phyloP scores from a whole-genome alignment of 2,113 vertebrate species.

The Osmerus eperlanus region DNA sequence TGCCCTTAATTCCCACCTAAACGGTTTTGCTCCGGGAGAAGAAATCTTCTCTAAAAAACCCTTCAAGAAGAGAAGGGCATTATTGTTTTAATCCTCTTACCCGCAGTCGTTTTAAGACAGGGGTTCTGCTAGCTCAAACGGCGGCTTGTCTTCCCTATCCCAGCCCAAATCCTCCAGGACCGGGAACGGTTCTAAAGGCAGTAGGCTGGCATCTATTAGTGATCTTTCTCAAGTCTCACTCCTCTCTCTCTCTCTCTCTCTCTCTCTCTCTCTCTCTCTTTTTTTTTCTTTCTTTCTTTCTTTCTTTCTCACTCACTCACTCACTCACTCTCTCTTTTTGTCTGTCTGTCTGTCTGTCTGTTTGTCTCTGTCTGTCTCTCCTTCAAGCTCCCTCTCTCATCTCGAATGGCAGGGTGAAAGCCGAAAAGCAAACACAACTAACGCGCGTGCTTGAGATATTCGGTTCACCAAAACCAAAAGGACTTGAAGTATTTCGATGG shows the following conservation, averaged over 20 bases:
- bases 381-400: slow-evolving; percentile 60
- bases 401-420: slow-evolving; percentile 75
- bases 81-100: slow-evolving; percentile 99
- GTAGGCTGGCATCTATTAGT: slow-evolving; percentile 79
- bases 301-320: slow-evolving; percentile 24
- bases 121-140: slow-evolving; percentile 87
- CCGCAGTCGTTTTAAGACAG: slow-evolving; percentile 92
- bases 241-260: slow-evolving; percentile 64
- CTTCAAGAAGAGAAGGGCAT: slow-evolving; percentile 97
- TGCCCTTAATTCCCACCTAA: slow-evolving; percentile 99
- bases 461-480: slow-evolving; percentile 25
- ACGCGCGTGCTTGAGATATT: slow-evolving; percentile 54
- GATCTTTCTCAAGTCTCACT: slow-evolving; percentile 67
- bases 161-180: slow-evolving; percentile 82
- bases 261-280: slow-evolving; percentile 66
- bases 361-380: not conserved
- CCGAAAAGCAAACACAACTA: slow-evolving; percentile 82
- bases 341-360: not conserved
- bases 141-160: slow-evolving; percentile 83
- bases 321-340: too few relatives aligned
- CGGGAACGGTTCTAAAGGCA: slow-evolving; percentile 80
- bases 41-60: slow-evolving; percentile 91
- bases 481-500: not conserved
- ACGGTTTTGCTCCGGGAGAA: slow-evolving; percentile 98
- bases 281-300: slow-evolving; percentile 51